Percentiles rank a stretch among this genome's conserved stretches.
phyloP scores from a whole-genome alignment of 1,140 invertebrate genomes.

The Drosophila pandora region DNA sequence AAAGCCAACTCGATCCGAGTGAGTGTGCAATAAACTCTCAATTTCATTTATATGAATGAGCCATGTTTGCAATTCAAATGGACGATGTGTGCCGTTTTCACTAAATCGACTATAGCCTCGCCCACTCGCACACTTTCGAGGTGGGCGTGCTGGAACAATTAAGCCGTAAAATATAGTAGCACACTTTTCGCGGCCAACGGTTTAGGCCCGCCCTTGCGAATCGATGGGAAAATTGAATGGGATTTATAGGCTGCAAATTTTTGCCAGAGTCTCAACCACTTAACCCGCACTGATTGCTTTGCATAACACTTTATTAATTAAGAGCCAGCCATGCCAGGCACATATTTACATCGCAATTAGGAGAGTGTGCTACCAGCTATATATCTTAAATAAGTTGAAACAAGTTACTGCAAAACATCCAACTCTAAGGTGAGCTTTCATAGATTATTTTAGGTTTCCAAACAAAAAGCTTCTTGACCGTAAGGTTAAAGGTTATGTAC shows the following conservation, averaged over 20 bases:
- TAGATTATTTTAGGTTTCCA: too few relatives aligned
- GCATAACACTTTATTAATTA: conserved; percentile 41
- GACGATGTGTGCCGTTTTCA: conserved; percentile 52
- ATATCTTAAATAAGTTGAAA: not conserved
- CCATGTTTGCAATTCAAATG: conserved; percentile 70
- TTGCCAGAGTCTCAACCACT: not conserved
- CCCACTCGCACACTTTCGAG: conserved; percentile 17
- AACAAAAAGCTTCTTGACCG: too few relatives aligned
- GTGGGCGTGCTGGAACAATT: conserved; percentile 52
- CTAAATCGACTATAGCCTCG: conserved; percentile 15
- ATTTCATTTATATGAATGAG: conserved; percentile 70
- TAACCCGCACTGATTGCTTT: conserved; percentile 22
- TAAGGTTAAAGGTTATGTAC: too few relatives aligned
- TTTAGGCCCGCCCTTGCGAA: not conserved
- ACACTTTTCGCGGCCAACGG: conserved; percentile 56
- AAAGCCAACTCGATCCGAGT: conserved; percentile 36
- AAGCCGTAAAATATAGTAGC: conserved; percentile 66
- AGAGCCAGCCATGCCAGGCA: conserved; percentile 1
- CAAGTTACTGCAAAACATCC: not conserved
- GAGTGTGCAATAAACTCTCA: conserved; percentile 61
- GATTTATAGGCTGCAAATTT: conserved; percentile 32
- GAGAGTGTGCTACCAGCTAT: not conserved
- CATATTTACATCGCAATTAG: conserved; percentile 11
- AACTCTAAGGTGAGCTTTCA: rapidly evolving
- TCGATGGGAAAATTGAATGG: conserved; percentile 6